These are phyloP conservation scores for Eucriotettix oculatus DNA, from an alignment of 2,888 invertebrate species.

Conservation along the genomic window DNA sequence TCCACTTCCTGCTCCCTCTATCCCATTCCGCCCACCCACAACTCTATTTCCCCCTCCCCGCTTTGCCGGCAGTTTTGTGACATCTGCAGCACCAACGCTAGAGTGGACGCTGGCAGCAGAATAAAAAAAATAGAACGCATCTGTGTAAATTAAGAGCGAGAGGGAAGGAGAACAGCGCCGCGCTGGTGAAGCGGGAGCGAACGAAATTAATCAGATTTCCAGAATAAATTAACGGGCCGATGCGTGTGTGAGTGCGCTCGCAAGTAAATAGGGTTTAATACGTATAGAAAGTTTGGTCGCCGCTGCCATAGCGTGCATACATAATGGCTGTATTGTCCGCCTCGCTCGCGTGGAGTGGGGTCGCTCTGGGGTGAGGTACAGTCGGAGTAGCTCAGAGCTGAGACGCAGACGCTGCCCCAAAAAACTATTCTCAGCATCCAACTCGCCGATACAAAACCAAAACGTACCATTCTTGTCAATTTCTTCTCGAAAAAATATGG, in stretches of 20 bases:
- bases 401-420: background rate
- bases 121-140: background rate
- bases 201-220: slow-evolving; percentile 10
- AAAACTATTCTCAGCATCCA: too few relatives aligned
- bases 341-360: background rate
- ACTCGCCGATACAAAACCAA: too few relatives aligned
- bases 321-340: background rate
- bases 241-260: background rate
- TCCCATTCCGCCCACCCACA: too few relatives aligned
- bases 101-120: background rate
- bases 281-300: background rate
- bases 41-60: background rate
- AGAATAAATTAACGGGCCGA: slow-evolving; percentile 9
- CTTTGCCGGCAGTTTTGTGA: background rate
- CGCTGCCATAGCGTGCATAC: background rate
- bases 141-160: background rate
- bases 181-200: background rate
- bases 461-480: too few relatives aligned
- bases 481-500: too few relatives aligned
- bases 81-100: background rate
- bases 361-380: background rate
- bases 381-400: background rate
- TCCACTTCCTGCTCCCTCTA: background rate
- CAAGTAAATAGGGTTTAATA: background rate
- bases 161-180: background rate